Conservation (phyloP, 2,113 vertebrate species). For the Nettapus auritus region DNA sequence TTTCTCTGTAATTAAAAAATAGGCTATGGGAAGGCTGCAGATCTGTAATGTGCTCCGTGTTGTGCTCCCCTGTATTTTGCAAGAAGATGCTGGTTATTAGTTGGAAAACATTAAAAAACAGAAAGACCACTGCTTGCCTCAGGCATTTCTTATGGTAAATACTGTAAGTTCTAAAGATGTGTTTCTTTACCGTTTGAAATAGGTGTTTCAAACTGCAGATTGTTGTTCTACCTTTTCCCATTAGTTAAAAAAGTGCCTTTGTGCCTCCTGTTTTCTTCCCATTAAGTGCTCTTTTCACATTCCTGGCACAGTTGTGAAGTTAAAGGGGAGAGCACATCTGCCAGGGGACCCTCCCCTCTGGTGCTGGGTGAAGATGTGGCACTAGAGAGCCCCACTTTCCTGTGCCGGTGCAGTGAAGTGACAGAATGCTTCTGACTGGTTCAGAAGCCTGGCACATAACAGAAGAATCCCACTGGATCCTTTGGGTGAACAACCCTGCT, state of each 20-base stretch:
- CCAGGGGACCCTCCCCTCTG: neutral
- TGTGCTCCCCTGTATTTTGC: neutral
- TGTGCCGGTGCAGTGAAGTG: neutral
- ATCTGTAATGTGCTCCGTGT: neutral
- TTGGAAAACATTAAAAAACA: neutral
- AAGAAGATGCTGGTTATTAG: neutral
- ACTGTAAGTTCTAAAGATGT: neutral
- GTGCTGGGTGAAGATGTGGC: neutral
- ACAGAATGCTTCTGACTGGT: neutral
- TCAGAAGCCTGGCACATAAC: neutral
- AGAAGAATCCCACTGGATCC: neutral
- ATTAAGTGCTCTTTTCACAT: neutral
- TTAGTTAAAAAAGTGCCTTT: neutral
- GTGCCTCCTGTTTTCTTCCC: neutral
- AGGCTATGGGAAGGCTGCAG: neutral
- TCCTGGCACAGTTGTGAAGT: neutral
- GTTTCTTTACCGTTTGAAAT: neutral
- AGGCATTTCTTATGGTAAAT: neutral
- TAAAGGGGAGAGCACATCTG: neutral
- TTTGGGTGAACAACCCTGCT: neutral
- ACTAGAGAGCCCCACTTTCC: neutral
- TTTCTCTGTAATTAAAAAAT: neutral
- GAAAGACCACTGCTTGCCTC: neutral
- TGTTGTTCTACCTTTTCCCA: neutral
- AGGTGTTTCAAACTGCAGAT: neutral